Evolutionary conservation across 1,140 invertebrate genomes (phyloP), one percentile per base, ranked within the genome.

Genomic region (Eupeodes corollae): DNA sequence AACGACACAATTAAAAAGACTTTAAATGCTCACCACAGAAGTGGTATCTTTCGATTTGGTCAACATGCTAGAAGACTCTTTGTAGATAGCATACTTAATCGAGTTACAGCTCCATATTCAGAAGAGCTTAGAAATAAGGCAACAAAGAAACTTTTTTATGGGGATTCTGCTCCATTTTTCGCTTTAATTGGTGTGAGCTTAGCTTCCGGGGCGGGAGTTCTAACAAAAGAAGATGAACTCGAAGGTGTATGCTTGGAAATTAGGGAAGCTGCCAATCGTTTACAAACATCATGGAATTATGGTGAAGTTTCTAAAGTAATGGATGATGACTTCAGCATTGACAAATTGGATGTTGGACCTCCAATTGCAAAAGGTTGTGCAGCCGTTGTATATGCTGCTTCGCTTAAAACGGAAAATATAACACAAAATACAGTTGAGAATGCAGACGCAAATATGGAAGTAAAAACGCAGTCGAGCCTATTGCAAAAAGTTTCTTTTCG

Each of bases 181-280:
- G 82, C 83, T 16, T 61, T 88, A 5, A 79, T 87, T 34, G 86
- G 85, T 11, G 75, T 87, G 1, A 83, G 80, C 38, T 62, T 87
- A 44, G 83, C 83, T 6, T 80, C 83, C 21, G 84, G 82, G 2
- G 75, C 76, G 39, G 82, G 83, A 5, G 76, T 87, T 41, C 63
- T 88, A n/a, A 86, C 82, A 2, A 83, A 84, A 56, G 80, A 88
- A 50, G 82, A 88, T 61, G 82, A 88, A 70, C 58, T 86, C 5
- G 85, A 88, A 68, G 79, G 79, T 32, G 73, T 88, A 12, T 88
- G 85, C 54, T 82, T 78, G 75, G 83, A 88, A 72, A 88, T 89
- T 45, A 69, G 82, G 68, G 78, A 83, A 63, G 79, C 80, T 30
- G 72, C 83, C 13, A 74, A 72, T 13, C 78, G 80, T 55, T 68